Evolutionary conservation across 2,113 vertebrate species (phyloP), one percentile per base, ranked within the genome.

Genomic region (Gavia stellata): DNA sequence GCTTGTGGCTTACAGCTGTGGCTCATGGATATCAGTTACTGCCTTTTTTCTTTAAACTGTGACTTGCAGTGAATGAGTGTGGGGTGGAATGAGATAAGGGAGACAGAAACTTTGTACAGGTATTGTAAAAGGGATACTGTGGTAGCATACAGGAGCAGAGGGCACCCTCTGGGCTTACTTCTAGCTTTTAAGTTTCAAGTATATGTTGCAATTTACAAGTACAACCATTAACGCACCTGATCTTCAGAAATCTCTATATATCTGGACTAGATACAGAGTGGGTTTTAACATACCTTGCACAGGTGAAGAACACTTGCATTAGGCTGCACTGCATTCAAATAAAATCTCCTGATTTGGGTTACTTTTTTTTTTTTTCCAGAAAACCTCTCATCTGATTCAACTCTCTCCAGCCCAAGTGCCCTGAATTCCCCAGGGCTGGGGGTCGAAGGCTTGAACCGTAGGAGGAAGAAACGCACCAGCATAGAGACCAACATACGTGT

Each of bases 401-500:
- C 98, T 93, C 98, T 99, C 98, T 99, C 99, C 97, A 99, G 98
- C 98, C 99, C 99, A 97, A 99, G 98, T 97, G 98, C 99, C 96
- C 98, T 99, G 97, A 99, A 99, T 95, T 99, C 99, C 86, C 98
- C 99, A 62, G 99, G 99, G 97, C 98, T 98, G 97, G 99, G 99
- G 93, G 98, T 99, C 21, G 99, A 99, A 98, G 99, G 99, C 94
- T 98, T 99, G 97, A 99, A 99, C 98, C 99, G 99, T 88, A 98
- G 99, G 98, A 99, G 99, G 96, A 99, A 99, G 98, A 99, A 99
- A 98, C 99, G 99, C 99, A 99, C 99, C 98, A 99, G 99, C 99
- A 99, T 99, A 96, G 99, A 99, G 99, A 99, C 99, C 99, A 99
- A 99, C 99, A 99, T 99, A 96, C 99, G 99, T 98, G 99, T 99